Conservation (phyloP, 2,113 vertebrate species). For the Engraulis encrasicolus region DNA sequence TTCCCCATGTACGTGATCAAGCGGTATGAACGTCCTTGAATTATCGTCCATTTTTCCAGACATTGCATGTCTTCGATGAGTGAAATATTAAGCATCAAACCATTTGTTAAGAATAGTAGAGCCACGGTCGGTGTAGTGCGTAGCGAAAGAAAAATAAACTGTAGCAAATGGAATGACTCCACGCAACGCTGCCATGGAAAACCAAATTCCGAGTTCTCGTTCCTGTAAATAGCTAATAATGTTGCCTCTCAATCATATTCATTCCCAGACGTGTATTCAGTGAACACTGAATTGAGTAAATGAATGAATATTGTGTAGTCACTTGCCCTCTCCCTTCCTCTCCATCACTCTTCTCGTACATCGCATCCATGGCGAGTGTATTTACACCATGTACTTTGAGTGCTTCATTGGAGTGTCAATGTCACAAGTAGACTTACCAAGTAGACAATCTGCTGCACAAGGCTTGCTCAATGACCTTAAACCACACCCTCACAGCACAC, state of each 20-base stretch:
- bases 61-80: not conserved
- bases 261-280: not conserved
- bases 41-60: not conserved
- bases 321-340: not conserved
- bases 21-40: not conserved
- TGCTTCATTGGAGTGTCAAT: slow-evolving; percentile 43
- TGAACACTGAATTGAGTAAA: slow-evolving; percentile 14
- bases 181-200: not conserved
- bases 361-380: not conserved
- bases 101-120: not conserved
- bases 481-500: slow-evolving; percentile 10
- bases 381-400: slow-evolving; percentile 25
- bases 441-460: slow-evolving; percentile 44
- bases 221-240: not conserved
- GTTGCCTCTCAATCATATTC: slow-evolving; percentile 5
- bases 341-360: not conserved
- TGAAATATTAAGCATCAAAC: not conserved
- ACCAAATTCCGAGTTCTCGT: not conserved
- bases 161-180: not conserved
- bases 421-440: slow-evolving; percentile 33
- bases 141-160: not conserved
- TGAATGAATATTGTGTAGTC: not conserved
- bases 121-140: not conserved
- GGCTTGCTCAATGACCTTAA: slow-evolving; percentile 42
- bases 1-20: not conserved